Conservation (phyloP, 2,888 invertebrate genomes). For the Amiota minor region DNA sequence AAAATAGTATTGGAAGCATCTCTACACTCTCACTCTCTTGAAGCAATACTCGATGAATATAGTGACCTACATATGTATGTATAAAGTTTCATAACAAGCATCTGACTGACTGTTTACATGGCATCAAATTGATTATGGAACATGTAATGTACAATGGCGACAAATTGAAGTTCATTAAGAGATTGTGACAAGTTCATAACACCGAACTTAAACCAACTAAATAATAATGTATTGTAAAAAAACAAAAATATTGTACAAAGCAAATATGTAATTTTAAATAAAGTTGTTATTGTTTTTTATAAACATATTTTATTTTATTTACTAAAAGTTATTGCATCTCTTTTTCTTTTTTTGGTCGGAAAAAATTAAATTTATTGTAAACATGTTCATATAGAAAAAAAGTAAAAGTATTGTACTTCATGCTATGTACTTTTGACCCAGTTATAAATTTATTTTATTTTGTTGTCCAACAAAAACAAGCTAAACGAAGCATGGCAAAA, state of each 20-base stretch:
- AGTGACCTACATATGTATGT: too few relatives aligned
- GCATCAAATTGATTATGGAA: neutral
- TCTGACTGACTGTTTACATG: constrained; percentile 10
- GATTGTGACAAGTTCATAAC: constrained; percentile 17
- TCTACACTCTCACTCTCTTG: too few relatives aligned
- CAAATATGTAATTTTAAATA: constrained; percentile 5
- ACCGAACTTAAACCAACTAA: neutral
- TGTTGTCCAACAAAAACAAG: neutral
- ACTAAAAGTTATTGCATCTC: too few relatives aligned
- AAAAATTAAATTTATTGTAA: neutral
- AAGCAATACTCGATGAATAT: too few relatives aligned
- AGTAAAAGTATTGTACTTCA: constrained; percentile 7
- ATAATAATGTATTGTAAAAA: neutral
- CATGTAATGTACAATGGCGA: constrained; percentile 8
- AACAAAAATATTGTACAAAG: constrained; percentile 2
- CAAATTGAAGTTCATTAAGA: constrained; percentile 18
- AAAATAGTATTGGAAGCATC: too few relatives aligned
- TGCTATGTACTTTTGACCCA: constrained; percentile 7
- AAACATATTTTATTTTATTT: too few relatives aligned
- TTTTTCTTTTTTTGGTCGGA: neutral
- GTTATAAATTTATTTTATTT: neutral
- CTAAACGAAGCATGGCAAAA: constrained; percentile 1
- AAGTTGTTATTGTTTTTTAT: neutral
- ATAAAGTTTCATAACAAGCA: neutral
- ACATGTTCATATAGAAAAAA: neutral